Base-by-base conservation (phyloP, 2,113 vertebrate species). In the Morone saxatilis region DNA sequence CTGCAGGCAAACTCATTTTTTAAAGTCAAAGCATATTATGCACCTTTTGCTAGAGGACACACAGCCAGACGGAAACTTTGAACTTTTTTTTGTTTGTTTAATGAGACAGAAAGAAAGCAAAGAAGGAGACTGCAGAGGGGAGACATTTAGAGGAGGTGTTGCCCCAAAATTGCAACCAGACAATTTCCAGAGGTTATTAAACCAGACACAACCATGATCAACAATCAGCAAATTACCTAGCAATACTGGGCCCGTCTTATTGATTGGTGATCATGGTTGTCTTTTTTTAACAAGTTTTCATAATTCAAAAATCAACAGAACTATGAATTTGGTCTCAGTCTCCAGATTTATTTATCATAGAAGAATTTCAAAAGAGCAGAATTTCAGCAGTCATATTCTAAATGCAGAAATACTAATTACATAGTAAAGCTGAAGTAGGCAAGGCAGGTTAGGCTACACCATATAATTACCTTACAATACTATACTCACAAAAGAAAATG, bases 1-100 rank as follows among this genome's bases (percentile, higher is more conserved):
- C 57, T 80, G 31, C 56, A 70, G 50, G 68, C 14, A 41, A 31
- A 10, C 19, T 76, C 1, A 11, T 60, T 75, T 76, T 51, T 76
- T 71, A 2, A 43, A 59, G 22, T 48, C 20, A 63, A 69, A 60
- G 70, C 2, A 25, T 40, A 25, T 71, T 38, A 71, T 56, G 17
- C 12, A 75, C 47, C 8, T 80, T 76, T 36, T 48, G n/a, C 80
- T 48, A 61, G 54, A 84, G 0, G 4, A 71, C 60, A n/a, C 48
- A 17, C 48, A 59, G 38, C 13, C 63, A 43, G 38, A 77, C 12
- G 0, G 10, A 71, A 53, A 54, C 16, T 66, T 66, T 48, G 5
- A 51, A 31, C 0, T 12, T n/a, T 50, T 56, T 22, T 12, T 38
- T 57, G 25, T 65, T 76, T 59, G 22, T 69, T 54, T 78, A 73